Conservation (phyloP, 2,888 invertebrate genomes). For the Lasioglossum lativentre region DNA sequence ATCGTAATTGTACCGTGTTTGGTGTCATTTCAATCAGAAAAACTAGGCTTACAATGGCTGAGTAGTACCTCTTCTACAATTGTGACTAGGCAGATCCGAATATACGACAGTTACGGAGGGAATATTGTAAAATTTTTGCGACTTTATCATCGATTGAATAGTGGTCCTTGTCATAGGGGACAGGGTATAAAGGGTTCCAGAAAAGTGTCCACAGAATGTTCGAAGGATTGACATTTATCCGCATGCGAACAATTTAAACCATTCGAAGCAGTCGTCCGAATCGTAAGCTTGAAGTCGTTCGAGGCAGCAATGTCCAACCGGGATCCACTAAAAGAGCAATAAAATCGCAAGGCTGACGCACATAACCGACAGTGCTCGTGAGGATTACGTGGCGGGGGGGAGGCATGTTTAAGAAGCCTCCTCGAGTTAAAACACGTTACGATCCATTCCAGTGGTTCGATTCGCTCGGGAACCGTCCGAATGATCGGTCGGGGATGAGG, state of each 20-base stretch:
- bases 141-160: too few species aligned
- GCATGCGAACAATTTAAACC: not conserved
- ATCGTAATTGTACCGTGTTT: too few species aligned
- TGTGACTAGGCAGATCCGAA: too few species aligned
- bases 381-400: not conserved
- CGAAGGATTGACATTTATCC: not conserved
- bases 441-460: conserved; percentile 20
- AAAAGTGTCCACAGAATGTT: not conserved
- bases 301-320: not conserved
- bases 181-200: not conserved
- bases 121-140: too few species aligned
- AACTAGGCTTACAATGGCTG: too few species aligned
- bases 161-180: not conserved
- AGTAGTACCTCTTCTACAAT: too few species aligned
- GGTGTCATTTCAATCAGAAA: too few species aligned
- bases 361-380: not conserved
- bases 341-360: conserved; percentile 23
- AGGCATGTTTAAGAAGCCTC: conserved; percentile 12
- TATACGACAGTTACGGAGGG: too few species aligned
- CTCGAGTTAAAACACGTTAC: conserved; percentile 42
- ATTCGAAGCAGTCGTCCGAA: not conserved
- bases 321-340: not conserved
- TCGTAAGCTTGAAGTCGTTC: not conserved
- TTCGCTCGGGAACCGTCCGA: conserved; percentile 12
- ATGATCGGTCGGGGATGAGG: conserved; percentile 32